Conservation (phyloP, 2,888 invertebrate species). For the Nemurella pictetii region DNA sequence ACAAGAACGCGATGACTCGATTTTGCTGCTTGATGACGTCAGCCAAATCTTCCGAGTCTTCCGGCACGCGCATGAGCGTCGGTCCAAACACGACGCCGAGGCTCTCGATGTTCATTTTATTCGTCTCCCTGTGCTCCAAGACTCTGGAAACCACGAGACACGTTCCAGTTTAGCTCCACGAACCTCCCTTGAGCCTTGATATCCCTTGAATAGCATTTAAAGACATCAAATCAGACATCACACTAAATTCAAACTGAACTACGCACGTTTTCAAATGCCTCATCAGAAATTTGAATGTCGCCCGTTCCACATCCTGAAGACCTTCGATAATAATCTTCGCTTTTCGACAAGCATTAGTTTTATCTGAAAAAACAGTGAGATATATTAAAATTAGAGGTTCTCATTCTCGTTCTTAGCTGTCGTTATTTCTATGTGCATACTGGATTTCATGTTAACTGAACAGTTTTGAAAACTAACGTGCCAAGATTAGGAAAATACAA, state of each 20-base stretch:
- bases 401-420: too few relatives aligned
- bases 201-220: too few relatives aligned
- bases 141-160: neutral
- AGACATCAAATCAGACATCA: too few relatives aligned
- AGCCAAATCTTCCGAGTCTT: neutral
- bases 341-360: neutral
- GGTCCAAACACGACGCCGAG: slow-evolving; percentile 1
- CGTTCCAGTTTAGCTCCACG: too few relatives aligned
- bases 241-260: neutral
- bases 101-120: neutral
- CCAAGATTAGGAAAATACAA: too few relatives aligned
- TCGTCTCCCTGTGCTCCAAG: neutral
- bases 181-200: too few relatives aligned
- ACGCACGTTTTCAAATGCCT: neutral
- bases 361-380: neutral
- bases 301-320: neutral
- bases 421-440: too few relatives aligned
- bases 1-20: neutral
- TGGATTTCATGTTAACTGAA: too few relatives aligned
- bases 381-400: too few relatives aligned
- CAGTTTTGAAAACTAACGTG: too few relatives aligned
- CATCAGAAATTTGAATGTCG: neutral
- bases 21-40: neutral
- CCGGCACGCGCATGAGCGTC: neutral
- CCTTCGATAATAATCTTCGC: neutral